Conservation (phyloP, 2,113 vertebrate species). For the Larimichthys crocea region DNA sequence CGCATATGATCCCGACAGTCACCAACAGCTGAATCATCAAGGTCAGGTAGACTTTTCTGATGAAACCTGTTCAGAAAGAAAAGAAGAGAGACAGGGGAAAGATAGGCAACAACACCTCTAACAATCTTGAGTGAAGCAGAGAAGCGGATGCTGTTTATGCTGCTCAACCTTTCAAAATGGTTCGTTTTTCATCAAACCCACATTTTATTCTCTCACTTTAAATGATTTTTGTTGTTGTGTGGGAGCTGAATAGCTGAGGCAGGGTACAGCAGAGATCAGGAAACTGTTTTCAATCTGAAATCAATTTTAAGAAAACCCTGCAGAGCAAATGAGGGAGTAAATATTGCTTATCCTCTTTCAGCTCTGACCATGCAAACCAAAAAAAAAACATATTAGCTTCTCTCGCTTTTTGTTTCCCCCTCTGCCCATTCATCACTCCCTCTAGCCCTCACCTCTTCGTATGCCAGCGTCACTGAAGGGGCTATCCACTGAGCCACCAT, state of each 20-base stretch:
- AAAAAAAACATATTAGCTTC: conserved; percentile 28
- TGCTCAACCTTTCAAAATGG: conserved; percentile 13
- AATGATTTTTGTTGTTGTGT: conserved; percentile 43
- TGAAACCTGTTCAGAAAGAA: conserved; percentile 80
- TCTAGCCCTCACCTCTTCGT: conserved; percentile 74
- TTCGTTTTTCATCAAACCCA: conserved; percentile 42
- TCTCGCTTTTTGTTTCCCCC: not conserved
- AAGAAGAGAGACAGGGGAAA: not conserved
- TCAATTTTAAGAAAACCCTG: conserved; percentile 55
- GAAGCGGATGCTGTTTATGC: conserved; percentile 36
- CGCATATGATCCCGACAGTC: conserved; percentile 83
- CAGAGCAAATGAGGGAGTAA: conserved; percentile 46
- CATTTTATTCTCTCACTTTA: conserved; percentile 48
- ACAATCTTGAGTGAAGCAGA: conserved; percentile 18
- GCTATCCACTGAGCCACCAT: conserved; percentile 35
- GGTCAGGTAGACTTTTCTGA: conserved; percentile 87
- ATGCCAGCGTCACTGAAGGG: conserved; percentile 74
- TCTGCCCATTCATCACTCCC: not conserved
- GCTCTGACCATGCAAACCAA: conserved; percentile 19
- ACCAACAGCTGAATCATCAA: conserved; percentile 84
- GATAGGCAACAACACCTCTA: not conserved
- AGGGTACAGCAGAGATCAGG: conserved; percentile 16
- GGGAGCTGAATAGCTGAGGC: conserved; percentile 39
- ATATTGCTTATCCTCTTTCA: conserved; percentile 10
- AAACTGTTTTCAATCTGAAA: conserved; percentile 57